Base-by-base conservation (phyloP, 1,140 invertebrate species). In the Dysdera silvatica region DNA sequence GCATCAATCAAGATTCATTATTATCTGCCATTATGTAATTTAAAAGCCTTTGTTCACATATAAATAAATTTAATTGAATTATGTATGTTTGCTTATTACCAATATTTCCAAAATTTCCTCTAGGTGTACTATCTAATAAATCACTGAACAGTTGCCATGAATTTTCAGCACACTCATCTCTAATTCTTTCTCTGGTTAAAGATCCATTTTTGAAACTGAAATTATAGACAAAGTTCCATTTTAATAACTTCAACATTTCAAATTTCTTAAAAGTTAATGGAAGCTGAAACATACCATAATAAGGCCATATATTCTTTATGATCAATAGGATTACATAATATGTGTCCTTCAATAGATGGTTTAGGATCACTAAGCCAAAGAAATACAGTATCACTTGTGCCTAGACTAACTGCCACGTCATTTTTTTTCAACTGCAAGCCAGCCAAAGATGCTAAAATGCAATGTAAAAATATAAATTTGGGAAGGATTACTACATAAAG, bases 181-280 rank as follows among this genome's bases (percentile, higher is more conserved):
- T 79, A 33, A 96, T 85, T 71, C 83, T 80, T 77, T 96, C 91
- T 33, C 95, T 80, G 0, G 90, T 91, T 16, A 95, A 71, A 0
- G 93, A 95, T 1, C 92, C 94, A 79, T 97, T 97, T 74, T 93
- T 91, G 71, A 95, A 97, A 78, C 89, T 89, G 48, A 53, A 35
- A 54, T 18, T 45, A 26, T 14, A 23, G 12, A 55, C 37, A 47
- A 45, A 18, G 2, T 37, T 29, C 40, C 10, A 52, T 29, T 2
- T 51, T 29, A 51, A 29, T 23, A 51, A 26, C 8, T 29, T n/a
- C 8, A 5, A 51, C 23, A 32, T 18, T n/a, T n/a, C 18, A 58
- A 32, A 35, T 32, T 45, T 53, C 37, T 5, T 3, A 41, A 24
- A 33, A 47, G 33, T 1, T 18, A 59, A 35, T 55, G 29, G n/a